Evolutionary conservation across 2,113 vertebrate species (phyloP).

Genomic region (Lampris incognitus): DNA sequence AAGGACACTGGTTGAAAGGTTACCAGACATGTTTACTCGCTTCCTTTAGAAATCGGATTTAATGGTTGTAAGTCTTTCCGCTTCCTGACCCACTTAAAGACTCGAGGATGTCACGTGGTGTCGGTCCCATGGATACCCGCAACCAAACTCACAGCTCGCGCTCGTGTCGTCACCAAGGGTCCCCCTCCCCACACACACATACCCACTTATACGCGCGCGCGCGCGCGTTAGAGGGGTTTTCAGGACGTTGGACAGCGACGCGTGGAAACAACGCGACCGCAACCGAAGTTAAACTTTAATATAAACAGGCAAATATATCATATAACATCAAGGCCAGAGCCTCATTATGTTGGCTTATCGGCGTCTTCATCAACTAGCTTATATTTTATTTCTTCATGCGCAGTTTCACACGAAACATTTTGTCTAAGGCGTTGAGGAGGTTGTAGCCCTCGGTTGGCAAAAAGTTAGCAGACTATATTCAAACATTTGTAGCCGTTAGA

Average conservation of each 20-base stretch:
- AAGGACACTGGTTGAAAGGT: too few relatives aligned
- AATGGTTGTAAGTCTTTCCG: slow-evolving; percentile 41
- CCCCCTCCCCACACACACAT: slow-evolving; percentile 3
- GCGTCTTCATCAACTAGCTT: not conserved
- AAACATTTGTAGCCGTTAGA: too few relatives aligned
- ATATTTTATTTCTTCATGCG: not conserved
- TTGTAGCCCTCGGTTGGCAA: too few relatives aligned
- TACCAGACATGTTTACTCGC: not conserved
- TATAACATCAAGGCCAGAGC: not conserved
- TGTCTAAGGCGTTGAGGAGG: too few relatives aligned
- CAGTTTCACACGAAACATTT: not conserved
- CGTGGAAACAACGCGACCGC: not conserved
- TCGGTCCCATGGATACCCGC: slow-evolving; percentile 55
- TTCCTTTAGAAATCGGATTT: slow-evolving; percentile 47
- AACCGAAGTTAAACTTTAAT: not conserved
- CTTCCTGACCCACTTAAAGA: slow-evolving; percentile 50
- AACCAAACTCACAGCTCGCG: slow-evolving; percentile 48
- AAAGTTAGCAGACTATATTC: too few relatives aligned
- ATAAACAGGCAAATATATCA: not conserved
- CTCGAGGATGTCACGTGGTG: slow-evolving; percentile 55
- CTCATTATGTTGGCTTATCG: not conserved
- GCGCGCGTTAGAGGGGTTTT: not conserved
- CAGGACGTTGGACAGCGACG: slow-evolving; percentile 67
- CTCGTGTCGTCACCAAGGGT: slow-evolving; percentile 56
- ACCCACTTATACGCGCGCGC: too few relatives aligned